Conservation (phyloP, 2,113 vertebrate genomes). For the Neopipo cinnamomea region DNA sequence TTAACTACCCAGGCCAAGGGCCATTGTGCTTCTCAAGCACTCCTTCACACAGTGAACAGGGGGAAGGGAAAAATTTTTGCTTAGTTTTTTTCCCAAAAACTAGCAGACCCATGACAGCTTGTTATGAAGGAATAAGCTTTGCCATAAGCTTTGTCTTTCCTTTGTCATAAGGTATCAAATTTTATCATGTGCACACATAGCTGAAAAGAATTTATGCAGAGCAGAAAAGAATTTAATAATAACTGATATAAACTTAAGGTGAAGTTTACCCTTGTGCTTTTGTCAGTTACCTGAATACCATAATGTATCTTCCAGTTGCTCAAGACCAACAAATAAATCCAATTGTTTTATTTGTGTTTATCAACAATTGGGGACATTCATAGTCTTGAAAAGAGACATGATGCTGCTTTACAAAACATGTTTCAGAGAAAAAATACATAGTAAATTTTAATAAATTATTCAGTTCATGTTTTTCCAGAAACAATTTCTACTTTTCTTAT, state of each 20-base stretch:
- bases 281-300: not conserved
- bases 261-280: not conserved
- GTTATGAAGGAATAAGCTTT: not conserved
- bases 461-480: not conserved
- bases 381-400: not conserved
- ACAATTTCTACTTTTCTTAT: not conserved
- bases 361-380: not conserved
- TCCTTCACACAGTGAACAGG: too few relatives aligned
- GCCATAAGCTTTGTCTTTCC: not conserved
- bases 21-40: too few relatives aligned
- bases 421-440: not conserved
- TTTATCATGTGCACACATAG: not conserved
- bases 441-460: not conserved
- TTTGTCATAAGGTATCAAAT: not conserved
- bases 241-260: not conserved
- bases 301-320: not conserved
- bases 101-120: too few relatives aligned
- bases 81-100: too few relatives aligned
- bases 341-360: not conserved
- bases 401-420: not conserved
- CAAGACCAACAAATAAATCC: not conserved
- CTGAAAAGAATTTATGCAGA: not conserved
- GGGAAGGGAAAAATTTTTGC: too few relatives aligned
- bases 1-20: too few relatives aligned
- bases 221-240: not conserved